phyloP scores from a whole-genome alignment of 2,113 vertebrate genomes.

The Bubo bubo region DNA sequence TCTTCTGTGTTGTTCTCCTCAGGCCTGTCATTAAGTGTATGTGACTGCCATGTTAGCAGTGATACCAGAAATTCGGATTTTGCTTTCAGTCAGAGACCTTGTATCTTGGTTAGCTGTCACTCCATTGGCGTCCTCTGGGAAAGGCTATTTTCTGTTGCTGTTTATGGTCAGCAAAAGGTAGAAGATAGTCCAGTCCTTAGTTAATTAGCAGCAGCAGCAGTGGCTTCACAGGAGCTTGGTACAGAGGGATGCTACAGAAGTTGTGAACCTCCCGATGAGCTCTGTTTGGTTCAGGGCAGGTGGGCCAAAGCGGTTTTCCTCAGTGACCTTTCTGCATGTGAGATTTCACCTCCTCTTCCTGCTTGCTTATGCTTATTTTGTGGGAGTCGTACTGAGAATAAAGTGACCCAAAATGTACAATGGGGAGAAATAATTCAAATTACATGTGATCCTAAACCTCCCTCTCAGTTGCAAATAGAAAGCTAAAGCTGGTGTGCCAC shows the following conservation, averaged over 20 bases:
- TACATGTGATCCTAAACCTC: neutral
- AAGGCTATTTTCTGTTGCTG: neutral
- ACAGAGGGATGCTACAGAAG: accelerated
- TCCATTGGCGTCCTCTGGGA: neutral
- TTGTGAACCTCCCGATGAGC: neutral
- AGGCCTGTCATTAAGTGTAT: neutral
- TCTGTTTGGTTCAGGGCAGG: neutral
- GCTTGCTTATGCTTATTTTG: neutral
- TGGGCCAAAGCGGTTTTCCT: neutral
- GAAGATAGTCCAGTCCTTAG: neutral
- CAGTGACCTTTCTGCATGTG: neutral
- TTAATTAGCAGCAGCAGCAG: neutral
- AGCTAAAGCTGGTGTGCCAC: neutral
- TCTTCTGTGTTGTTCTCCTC: neutral
- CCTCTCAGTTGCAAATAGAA: neutral
- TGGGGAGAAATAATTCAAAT: neutral
- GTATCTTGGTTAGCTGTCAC: neutral
- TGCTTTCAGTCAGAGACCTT: accelerated
- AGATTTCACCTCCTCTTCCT: neutral
- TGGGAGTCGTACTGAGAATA: neutral
- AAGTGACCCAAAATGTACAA: neutral
- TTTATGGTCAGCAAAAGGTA: neutral
- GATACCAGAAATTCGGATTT: neutral
- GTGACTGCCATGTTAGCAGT: neutral
- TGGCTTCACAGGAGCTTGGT: neutral